These are phyloP conservation scores for Aptenodytes forsteri DNA, from an alignment of 2,113 vertebrate genomes.

Conservation along the genomic window DNA sequence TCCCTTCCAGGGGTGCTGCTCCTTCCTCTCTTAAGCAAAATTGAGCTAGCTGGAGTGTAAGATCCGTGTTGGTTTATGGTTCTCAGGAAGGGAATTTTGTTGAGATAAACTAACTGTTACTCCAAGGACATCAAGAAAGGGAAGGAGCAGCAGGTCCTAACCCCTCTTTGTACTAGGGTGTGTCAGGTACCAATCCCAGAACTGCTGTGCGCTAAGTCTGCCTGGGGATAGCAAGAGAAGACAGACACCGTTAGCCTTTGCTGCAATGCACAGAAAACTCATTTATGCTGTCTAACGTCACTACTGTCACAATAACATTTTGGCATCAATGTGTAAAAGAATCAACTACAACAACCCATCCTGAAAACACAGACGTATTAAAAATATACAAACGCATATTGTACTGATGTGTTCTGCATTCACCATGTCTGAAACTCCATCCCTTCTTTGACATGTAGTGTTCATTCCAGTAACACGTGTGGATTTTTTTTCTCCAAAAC, in stretches of 20 bases:
- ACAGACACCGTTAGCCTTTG: neutral
- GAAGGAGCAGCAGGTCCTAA: neutral
- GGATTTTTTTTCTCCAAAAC: neutral
- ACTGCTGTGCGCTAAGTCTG: neutral
- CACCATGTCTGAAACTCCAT: neutral
- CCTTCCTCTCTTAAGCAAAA: neutral
- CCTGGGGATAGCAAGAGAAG: neutral
- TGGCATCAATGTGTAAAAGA: neutral
- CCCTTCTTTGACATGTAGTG: rapidly evolving
- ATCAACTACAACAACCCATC: neutral
- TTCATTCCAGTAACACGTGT: neutral
- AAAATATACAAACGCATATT: neutral
- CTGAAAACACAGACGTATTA: neutral
- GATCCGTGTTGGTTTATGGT: neutral
- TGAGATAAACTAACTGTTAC: neutral
- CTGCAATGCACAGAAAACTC: neutral
- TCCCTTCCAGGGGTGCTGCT: neutral
- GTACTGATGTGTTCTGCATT: neutral
- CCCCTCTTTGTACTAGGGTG: neutral
- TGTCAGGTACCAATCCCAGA: neutral
- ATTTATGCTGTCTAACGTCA: neutral
- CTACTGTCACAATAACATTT: neutral
- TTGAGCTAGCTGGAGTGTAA: neutral
- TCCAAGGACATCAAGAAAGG: neutral
- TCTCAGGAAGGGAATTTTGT: neutral